A percentile compares a stretch with the other conserved stretches of the same genome.
Conservation (phyloP, 2,797 vertebrate genomes). For the Taenioides sp. region DNA sequence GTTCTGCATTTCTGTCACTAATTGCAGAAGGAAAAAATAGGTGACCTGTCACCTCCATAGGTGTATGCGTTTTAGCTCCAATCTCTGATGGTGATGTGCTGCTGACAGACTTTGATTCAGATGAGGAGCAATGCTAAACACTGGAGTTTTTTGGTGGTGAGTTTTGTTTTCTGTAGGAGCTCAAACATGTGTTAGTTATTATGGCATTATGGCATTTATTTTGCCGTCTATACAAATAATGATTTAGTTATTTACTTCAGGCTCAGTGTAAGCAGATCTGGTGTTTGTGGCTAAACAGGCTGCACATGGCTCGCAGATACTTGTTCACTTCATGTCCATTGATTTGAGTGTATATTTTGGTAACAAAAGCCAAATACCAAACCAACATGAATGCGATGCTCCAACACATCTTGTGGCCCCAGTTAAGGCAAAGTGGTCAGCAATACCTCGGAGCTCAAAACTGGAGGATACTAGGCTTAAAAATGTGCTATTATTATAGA, state of each 20-base stretch:
- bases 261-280: constrained; percentile 1
- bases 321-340: not conserved
- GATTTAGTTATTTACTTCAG: constrained; percentile 11
- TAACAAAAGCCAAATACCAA: not conserved
- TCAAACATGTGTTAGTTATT: not conserved
- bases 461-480: too few species aligned
- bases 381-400: not conserved
- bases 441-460: too few species aligned
- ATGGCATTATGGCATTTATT: not conserved
- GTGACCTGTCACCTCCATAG: too few species aligned
- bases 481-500: too few species aligned
- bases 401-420: too few species aligned
- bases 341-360: not conserved
- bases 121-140: not conserved
- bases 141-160: not conserved
- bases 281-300: constrained; percentile 4
- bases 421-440: too few species aligned
- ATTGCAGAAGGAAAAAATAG: too few species aligned
- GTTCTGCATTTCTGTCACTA: too few species aligned
- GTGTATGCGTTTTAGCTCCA: too few species aligned
- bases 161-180: not conserved
- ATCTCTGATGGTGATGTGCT: not conserved
- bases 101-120: not conserved
- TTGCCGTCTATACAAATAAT: constrained; percentile 5
- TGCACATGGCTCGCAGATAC: constrained; percentile 1